These are phyloP conservation scores for Cydia fagiglandana DNA, from an alignment of 1,140 invertebrate genomes.

Conservation along the genomic window DNA sequence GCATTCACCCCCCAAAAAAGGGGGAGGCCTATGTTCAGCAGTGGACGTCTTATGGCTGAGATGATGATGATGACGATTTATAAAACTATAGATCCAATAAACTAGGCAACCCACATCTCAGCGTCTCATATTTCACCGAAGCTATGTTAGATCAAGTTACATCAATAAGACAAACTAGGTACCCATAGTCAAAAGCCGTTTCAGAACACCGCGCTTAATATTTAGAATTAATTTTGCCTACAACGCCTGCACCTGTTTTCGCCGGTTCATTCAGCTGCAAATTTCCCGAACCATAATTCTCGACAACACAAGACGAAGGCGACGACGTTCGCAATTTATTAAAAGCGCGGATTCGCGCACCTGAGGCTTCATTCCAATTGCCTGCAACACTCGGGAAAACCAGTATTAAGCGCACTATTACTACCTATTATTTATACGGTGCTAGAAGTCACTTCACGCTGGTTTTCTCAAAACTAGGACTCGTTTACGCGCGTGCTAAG, in stretches of 20 bases:
- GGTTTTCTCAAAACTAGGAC: not conserved
- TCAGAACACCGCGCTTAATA: conserved; percentile 3
- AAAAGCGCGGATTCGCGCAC: conserved; percentile 21
- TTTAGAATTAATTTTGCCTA: conserved; percentile 2
- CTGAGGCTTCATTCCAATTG: not conserved
- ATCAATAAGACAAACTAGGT: not conserved
- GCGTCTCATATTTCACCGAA: not conserved
- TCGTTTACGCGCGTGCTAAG: not conserved
- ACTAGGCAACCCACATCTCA: too few species aligned
- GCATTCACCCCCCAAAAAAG: too few species aligned
- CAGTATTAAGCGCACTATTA: not conserved
- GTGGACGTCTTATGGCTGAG: too few species aligned
- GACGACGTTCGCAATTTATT: conserved; percentile 27
- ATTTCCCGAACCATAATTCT: conserved; percentile 27
- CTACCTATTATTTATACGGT: not conserved
- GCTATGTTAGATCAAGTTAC: not conserved
- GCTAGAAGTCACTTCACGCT: too few species aligned
- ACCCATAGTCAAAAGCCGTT: not conserved
- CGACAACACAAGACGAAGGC: not conserved
- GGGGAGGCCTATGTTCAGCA: too few species aligned
- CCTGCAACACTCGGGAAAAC: not conserved
- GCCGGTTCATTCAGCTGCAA: conserved; percentile 4
- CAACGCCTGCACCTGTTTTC: conserved; percentile 23
- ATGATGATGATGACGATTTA: too few species aligned
- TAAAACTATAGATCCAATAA: not conserved